Evolutionary conservation across 2,888 invertebrate genomes (phyloP), one percentile per base, ranked within the genome.

Genomic region (Fissipunctia ypsillon): DNA sequence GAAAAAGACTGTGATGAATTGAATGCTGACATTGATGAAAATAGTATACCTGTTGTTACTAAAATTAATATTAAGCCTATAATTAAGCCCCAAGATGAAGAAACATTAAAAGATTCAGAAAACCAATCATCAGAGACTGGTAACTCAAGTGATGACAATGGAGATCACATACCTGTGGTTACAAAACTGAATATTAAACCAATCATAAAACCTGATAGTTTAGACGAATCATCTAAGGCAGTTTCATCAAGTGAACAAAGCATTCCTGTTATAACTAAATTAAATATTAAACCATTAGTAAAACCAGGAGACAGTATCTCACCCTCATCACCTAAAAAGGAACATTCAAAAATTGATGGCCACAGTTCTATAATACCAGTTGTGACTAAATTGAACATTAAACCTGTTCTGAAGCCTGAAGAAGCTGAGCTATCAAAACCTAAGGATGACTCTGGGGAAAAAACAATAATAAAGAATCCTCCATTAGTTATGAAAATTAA

Each of bases 121-220:
- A 95, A 95, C 87, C 94, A 94, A 85, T 94, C 95, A 80, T 95
- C 95, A 83, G 95, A 95, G 91, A 95, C 95, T 85, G 94, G 94
- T 78, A 95, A 92, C 85, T 95, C 96, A 78, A 95, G 95, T 92
- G 95, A 96, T 92, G 96, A 96, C 73, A 95, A 96, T 89, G 88
- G 88, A 80, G 95, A 95, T 85, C 90, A 94, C 78, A 95, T 96
- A 93, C 96, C 96, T 82, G 88, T 95, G 88, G 93, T 95, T 78
- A 96, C 96, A 84, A 97, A 97, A 92, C 90, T 97, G 65, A 97
- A 96, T 80, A 97, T 97, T 78, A 97, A 97, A 92, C 97, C 97
- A 5, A 93, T 97, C 75, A 81, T 94, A 65, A 95, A 94, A 88
- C 96, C 95, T 75, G 90, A 87, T 86, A 93, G 93, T 41, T 60